Evolutionary conservation across 2,888 invertebrate species (phyloP), one percentile per base, ranked within the genome.

Genomic region (Heliconius ethilla): DNA sequence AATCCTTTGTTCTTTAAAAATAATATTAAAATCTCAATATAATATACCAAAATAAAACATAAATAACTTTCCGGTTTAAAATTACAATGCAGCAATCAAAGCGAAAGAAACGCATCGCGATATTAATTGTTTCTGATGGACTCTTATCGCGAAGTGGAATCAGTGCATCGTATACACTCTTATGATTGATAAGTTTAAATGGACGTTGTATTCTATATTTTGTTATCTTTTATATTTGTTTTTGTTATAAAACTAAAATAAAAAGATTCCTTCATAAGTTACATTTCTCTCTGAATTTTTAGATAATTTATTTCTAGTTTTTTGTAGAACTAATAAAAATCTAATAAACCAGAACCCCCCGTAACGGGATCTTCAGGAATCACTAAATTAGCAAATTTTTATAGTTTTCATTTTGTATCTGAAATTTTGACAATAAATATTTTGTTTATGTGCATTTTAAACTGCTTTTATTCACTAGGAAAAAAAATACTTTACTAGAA

Each of bases 51-150:
- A 69, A 40, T 25, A 45, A 69, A 37, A 59, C 55, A 55, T n/a
- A 59, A 55, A 55, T 33, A 72, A 72, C n/a, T 33, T 59, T 72
- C 25, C 37, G 59, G 72, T 72, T 72, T 59, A 33, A 72, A 72
- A 55, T 59, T 72, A 72, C 72, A 78, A 78, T 75, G 65, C 55
- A 75, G 40, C 73, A 40, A 73, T 75, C 62, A 77, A 76, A 65
- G 81, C 72, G 78, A 75, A 78, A 81, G 77, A 76, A 78, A 82
- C 62, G 79, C 77, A 81, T 81, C 69, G 78, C 78, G 45, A 78
- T 75, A 79, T 78, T 82, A 80, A 82, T 81, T 83, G 78, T 81
- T 80, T 81, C 66, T 81, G 79, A 80, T 81, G 75, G 70, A 59
- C 70, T 70, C 79, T 55, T 79, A 78, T 81, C 81, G 69, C 78